phyloP scores from a whole-genome alignment of 2,113 vertebrate species.

The Hippocampus guttulatus region DNA sequence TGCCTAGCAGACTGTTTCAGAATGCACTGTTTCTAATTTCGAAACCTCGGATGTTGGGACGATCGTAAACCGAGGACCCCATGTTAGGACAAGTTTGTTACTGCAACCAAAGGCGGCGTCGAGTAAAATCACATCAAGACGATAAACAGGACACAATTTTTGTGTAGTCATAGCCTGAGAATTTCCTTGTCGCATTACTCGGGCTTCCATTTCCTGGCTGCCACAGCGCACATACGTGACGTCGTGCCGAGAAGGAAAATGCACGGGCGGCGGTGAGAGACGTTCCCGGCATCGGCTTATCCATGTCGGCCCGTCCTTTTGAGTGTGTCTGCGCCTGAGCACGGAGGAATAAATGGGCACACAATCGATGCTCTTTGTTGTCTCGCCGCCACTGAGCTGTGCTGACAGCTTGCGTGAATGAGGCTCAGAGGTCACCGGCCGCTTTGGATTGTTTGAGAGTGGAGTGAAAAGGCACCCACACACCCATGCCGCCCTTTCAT shows the following conservation, averaged over 20 bases:
- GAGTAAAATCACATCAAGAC: background rate
- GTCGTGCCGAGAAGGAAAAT: background rate
- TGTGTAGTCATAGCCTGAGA: background rate
- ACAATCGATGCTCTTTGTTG: slow-evolving; percentile 66
- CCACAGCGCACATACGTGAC: background rate
- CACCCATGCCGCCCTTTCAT: background rate
- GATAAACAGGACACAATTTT: background rate
- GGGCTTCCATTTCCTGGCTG: background rate
- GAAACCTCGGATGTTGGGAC: too few species aligned
- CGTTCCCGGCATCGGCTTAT: background rate
- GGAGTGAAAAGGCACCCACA: slow-evolving; percentile 14
- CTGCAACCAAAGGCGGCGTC: too few species aligned
- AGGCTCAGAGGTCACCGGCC: slow-evolving; percentile 53
- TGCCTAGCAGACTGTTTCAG: too few species aligned
- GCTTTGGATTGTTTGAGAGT: slow-evolving; percentile 43
- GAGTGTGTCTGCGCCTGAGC: background rate
- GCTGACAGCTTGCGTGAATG: slow-evolving; percentile 59
- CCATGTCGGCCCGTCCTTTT: background rate
- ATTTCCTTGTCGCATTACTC: background rate
- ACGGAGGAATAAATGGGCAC: slow-evolving; percentile 23
- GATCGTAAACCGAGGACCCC: too few species aligned
- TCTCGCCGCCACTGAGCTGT: slow-evolving; percentile 37
- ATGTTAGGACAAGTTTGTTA: too few species aligned
- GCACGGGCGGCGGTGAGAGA: background rate
- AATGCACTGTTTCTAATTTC: too few species aligned